Evolutionary conservation across 2,113 vertebrate species (phyloP), one percentile per base, ranked within the genome.

Genomic region (Erpornis zantholeuca): DNA sequence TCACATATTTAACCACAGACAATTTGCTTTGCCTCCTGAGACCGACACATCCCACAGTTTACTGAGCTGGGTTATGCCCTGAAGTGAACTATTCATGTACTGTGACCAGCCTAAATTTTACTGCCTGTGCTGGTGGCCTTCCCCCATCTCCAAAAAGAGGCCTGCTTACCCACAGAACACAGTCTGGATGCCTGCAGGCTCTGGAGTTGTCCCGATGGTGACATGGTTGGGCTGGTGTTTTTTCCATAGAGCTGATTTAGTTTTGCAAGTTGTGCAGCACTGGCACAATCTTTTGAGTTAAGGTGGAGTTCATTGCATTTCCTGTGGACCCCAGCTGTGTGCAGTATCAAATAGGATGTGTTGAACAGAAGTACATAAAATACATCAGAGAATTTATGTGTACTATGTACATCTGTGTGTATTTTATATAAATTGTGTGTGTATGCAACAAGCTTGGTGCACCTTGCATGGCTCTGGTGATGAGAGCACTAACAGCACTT

Each of bases 21-120:
- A 94, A 96, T 94, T 97, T 97, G 80, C 93, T 88, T 94, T 96
- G 82, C 94, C 92, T 95, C 91, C 89, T 80, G 87, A 21, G 22
- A 97, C 66, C 12, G 0, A 82, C 86, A 59, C 91, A 73, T 94
- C 96, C 92, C 86, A 78, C 88, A 53, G 76, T 60, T 92, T 96
- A 28, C 82, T 82, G 86, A 79, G 84, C 75, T 78, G 84, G 87
- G 87, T 90, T 91, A 72, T 94, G 69, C 61, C 90, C 88, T 90
- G 70, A 93, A 82, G 68, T 69, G 73, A 94, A 69, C 82, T 95
- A 50, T 82, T 94, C 52, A 12, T 82, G 31, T 27, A 11, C 52
- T 1, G 3, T 84, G 76, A 90, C 92, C 8, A 13, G 54, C 82
- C 89, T 92, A 28, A 82, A 93, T 61, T 45, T 60, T 80, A 31